These are phyloP conservation scores for Agonopterix subpropinquella DNA, from an alignment of 2,888 invertebrate species.

Conservation along the genomic window DNA sequence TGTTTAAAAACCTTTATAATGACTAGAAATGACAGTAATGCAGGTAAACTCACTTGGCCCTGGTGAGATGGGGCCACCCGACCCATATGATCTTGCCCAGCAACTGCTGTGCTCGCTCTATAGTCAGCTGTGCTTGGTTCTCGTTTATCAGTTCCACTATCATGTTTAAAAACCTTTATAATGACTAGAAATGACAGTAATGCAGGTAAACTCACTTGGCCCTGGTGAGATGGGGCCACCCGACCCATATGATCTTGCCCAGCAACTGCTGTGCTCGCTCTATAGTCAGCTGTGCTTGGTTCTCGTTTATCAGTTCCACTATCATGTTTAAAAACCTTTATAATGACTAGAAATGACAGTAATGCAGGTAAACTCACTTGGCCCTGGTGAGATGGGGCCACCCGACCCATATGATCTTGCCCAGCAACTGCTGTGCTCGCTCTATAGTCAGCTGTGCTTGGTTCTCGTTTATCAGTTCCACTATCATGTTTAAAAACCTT, in stretches of 20 bases:
- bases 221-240: constrained; percentile 78
- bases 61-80: constrained; percentile 79
- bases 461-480: constrained; percentile 75
- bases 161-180: constrained; percentile 72
- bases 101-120: constrained; percentile 54
- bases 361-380: constrained; percentile 60
- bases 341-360: too few species aligned
- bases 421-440: constrained; percentile 72
- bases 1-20: constrained; percentile 56
- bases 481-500: constrained; percentile 79
- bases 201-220: constrained; percentile 75
- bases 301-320: constrained; percentile 76
- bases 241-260: constrained; percentile 85
- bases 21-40: too few species aligned
- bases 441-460: constrained; percentile 54
- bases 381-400: constrained; percentile 81
- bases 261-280: constrained; percentile 68
- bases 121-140: constrained; percentile 54
- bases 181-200: too few species aligned
- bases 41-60: constrained; percentile 76
- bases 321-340: constrained; percentile 78
- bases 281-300: constrained; percentile 47
- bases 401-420: constrained; percentile 84
- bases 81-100: constrained; percentile 87
- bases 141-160: constrained; percentile 76